Evolutionary conservation across 2,888 invertebrate species (phyloP).

Genomic region (Xestia ashworthii): DNA sequence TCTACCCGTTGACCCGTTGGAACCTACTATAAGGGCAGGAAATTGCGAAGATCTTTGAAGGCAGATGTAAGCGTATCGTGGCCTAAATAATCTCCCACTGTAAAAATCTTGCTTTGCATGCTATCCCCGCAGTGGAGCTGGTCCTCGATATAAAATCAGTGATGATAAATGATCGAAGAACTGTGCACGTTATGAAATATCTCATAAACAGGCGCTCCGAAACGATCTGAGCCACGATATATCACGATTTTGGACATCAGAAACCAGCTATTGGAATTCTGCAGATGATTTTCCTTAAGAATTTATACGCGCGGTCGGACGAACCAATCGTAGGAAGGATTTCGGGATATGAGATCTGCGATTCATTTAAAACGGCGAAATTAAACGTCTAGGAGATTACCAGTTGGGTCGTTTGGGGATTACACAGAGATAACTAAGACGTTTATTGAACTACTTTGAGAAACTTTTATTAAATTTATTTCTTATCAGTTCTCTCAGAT

Average conservation of each 20-base stretch:
- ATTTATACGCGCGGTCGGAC: slow-evolving; percentile 80
- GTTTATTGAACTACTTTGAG: slow-evolving; percentile 79
- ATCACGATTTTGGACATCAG: slow-evolving; percentile 87
- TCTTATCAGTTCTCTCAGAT: slow-evolving; percentile 70
- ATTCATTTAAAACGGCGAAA: slow-evolving; percentile 85
- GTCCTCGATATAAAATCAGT: slow-evolving; percentile 61
- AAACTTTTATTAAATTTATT: slow-evolving; percentile 78
- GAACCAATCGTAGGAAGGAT: slow-evolving; percentile 76
- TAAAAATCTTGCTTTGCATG: slow-evolving; percentile 33
- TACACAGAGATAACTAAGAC: slow-evolving; percentile 81
- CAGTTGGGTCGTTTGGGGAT: slow-evolving; percentile 78
- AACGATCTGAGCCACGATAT: slow-evolving; percentile 83
- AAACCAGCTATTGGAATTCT: slow-evolving; percentile 86
- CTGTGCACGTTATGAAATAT: slow-evolving; percentile 85
- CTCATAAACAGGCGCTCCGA: slow-evolving; percentile 85
- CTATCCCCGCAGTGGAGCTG: slow-evolving; percentile 12
- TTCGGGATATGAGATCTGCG: slow-evolving; percentile 81
- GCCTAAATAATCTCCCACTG: not conserved
- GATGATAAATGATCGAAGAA: slow-evolving; percentile 81
- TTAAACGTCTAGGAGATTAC: slow-evolving; percentile 84
- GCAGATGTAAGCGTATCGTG: not conserved
- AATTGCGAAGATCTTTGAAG: not conserved
- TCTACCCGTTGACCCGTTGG: slow-evolving; percentile 8
- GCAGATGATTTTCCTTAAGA: slow-evolving; percentile 83
- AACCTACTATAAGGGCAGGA: not conserved